Evolutionary conservation across 2,797 vertebrate genomes (phyloP), one percentile per base, ranked within the genome.

Genomic region (Siniperca undulata): DNA sequence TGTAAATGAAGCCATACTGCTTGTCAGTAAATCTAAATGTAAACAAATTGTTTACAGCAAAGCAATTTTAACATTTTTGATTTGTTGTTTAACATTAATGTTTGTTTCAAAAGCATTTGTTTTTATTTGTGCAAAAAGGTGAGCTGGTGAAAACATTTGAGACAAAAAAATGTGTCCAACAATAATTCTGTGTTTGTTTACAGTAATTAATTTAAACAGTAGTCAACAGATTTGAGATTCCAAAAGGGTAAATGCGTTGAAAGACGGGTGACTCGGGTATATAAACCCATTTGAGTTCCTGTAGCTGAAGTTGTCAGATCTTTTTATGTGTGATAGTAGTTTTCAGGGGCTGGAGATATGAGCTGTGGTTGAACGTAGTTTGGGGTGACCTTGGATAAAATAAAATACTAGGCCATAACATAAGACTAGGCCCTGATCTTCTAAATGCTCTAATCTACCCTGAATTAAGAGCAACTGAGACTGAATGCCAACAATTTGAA

Each of bases 381-480:
- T 61, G 10, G 6, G 38, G 3, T 53, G 62, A 67, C 61, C 38
- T 71, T 66, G 13, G 40, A 52, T 52, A 7, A 44, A 71, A 70
- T 36, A 52, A 30, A 61, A 55, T 53, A 55, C 13, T n/a, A n/a
- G n/a, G n/a, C n/a, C n/a, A n/a, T n/a, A 38, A 34, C 11, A 38
- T 36, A 27, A 76, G 4, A 70, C 20, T 7, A 59, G 27, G 16
- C 12, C 16, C 17, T 36, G 53, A 34, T 67, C 46, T 61, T 60
- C 20, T 55, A 52, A 69, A 58, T 60, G 67, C 61, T 60, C 24
- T 22, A 38, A 66, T 77, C 30, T 65, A 4, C 52, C 10, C 67
- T 40, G 40, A 42, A 52, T 67, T 24, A 56, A 59, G 22, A 50
- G 72, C 10, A 22, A 10, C 27, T 55, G 48, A 71, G 53, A 27